phyloP scores from a whole-genome alignment of 2,797 vertebrate genomes.

The Valencia hispanica region DNA sequence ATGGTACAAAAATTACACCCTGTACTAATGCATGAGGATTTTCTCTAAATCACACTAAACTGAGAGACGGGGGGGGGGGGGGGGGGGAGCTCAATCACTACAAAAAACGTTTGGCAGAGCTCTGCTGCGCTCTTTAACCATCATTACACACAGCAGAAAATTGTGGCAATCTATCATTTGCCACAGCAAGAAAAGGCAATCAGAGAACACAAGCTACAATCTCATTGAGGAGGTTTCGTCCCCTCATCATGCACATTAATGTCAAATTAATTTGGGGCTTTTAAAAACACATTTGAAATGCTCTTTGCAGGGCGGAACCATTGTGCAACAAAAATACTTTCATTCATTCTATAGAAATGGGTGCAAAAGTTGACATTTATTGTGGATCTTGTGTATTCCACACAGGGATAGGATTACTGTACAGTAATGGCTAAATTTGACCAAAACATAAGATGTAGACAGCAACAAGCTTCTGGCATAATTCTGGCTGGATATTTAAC shows the following conservation, averaged over 20 bases:
- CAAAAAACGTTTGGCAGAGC: constrained; percentile 27
- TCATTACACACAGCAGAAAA: constrained; percentile 41
- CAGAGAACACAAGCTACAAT: background rate
- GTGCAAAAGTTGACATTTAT: background rate
- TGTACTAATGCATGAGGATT: constrained; percentile 17
- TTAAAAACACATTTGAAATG: background rate
- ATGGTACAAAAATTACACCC: constrained; percentile 13
- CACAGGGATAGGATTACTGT: background rate
- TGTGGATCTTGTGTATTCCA: background rate
- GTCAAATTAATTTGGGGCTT: background rate
- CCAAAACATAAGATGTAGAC: background rate
- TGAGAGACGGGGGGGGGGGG: background rate
- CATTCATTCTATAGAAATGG: background rate
- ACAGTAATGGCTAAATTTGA: background rate
- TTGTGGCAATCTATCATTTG: constrained; percentile 27
- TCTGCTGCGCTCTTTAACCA: constrained; percentile 34
- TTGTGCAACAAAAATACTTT: background rate
- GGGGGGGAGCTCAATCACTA: constrained; percentile 25
- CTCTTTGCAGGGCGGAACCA: background rate
- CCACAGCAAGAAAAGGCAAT: constrained; percentile 11
- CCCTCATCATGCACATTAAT: background rate
- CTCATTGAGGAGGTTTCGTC: background rate
- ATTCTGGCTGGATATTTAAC: background rate
- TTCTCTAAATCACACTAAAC: constrained; percentile 26
- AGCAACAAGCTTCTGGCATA: background rate